phyloP scores from a whole-genome alignment of 2,888 invertebrate species.

The Alviniconcha strummeri region DNA sequence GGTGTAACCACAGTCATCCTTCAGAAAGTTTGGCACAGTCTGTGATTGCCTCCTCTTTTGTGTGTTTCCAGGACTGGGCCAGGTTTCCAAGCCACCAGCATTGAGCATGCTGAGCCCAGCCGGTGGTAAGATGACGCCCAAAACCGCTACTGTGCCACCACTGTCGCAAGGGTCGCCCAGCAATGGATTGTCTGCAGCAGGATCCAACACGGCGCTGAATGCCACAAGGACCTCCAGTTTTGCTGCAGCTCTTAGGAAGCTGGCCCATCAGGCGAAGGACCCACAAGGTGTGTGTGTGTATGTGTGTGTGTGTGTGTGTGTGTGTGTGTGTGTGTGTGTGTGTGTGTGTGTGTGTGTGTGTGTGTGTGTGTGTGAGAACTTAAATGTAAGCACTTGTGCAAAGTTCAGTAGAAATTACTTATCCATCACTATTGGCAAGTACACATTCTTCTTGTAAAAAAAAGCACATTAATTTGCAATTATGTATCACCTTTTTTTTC shows the following conservation, averaged over 20 bases:
- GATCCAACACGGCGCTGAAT: conserved; percentile 64
- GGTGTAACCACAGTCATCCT: too few species aligned
- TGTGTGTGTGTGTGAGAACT: neutral
- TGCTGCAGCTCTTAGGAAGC: conserved; percentile 91
- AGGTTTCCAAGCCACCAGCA: conserved; percentile 67
- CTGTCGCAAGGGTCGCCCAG: conserved; percentile 70
- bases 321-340: neutral
- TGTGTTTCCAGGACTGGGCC: conserved; percentile 42
- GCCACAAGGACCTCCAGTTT: conserved; percentile 80
- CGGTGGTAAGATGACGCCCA: conserved; percentile 58
- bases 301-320: neutral
- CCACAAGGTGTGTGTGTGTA: conserved; percentile 45
- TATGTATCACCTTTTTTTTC: too few species aligned
- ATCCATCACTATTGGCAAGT: too few species aligned
- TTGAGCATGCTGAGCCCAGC: conserved; percentile 65
- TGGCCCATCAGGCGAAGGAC: conserved; percentile 89
- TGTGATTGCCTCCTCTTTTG: neutral
- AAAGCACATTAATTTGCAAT: too few species aligned
- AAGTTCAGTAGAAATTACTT: too few species aligned
- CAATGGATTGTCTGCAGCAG: conserved; percentile 56
- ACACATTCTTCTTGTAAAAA: too few species aligned
- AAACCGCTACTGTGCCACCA: conserved; percentile 73
- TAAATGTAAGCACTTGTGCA: too few species aligned
- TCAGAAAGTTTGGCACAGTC: too few species aligned
- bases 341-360: conserved; percentile 11